Evolutionary conservation across 2,888 invertebrate genomes (phyloP), one percentile per base, ranked within the genome.

Genomic region (Polymixis lichenea): DNA sequence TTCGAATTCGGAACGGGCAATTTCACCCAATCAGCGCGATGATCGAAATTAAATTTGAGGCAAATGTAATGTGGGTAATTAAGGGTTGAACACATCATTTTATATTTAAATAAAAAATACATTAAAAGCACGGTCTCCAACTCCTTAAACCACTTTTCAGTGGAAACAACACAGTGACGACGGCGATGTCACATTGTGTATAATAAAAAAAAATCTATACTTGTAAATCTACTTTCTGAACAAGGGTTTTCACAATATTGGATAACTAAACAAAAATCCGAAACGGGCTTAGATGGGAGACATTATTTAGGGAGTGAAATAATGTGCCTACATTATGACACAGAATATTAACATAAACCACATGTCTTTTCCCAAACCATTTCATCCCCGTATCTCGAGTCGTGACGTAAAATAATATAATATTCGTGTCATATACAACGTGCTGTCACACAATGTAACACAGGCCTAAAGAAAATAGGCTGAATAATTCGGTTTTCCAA

Each of bases 1-100:
- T 85, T 88, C 55, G 73, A 60, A 82, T 79, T 86, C 73, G n/a
- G 84, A 89, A 89, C 86, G 85, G 75, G 70, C 75, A 78, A 85
- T 84, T 88, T 86, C 72, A 83, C 71, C 68, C 79, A 87, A 89
- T 89, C 85, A 80, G 70, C 71, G 49, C 32, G 62, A 77, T 77
- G 79, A 80, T 88, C 78, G 78, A 46, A 73, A 87, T 86, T 86
- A 74, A 87, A 84, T 85, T 86, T 79, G 32, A 72, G 61, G 49
- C 62, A 67, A 80, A 74, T 84, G 28, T 82, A 43, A 73, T 61
- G 55, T 65, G 13, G 2, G 43, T 46, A 25, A 80, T 77, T 80
- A 78, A 62, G 56, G 80, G n/a, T 66, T 43, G 43, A 67, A 28
- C 25, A 78, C 74, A 68, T 61, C 22, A 56, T 51, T 43, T 51